Percentiles rank a stretch among this genome's conserved stretches.
phyloP scores from a whole-genome alignment of 2,113 vertebrate species.

The Tympanuchus pallidicinctus region DNA sequence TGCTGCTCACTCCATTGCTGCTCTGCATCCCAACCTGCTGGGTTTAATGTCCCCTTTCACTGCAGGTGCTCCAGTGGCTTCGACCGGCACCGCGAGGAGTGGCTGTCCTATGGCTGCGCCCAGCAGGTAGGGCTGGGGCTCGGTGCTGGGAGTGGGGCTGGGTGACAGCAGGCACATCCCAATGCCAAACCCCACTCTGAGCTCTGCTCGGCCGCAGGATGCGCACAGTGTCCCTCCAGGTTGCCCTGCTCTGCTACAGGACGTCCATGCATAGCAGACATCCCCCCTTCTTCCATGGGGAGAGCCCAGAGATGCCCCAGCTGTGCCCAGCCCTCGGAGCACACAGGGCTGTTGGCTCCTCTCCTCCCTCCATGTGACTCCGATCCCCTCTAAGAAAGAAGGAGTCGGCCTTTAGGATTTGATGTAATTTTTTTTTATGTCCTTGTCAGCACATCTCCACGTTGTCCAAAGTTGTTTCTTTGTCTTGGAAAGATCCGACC shows the following conservation, averaged over 20 bases:
- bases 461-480: background rate
- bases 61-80: constrained; percentile 93
- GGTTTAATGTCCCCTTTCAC: background rate
- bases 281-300: too few relatives aligned
- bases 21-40: background rate
- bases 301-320: too few relatives aligned
- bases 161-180: fast-evolving
- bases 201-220: background rate
- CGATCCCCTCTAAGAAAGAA: background rate
- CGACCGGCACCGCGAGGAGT: constrained; percentile 91
- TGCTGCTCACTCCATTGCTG: background rate
- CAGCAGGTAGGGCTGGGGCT: constrained; percentile 81
- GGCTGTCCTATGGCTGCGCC: constrained; percentile 89
- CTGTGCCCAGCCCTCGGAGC: background rate
- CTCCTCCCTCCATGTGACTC: background rate
- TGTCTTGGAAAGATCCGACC: background rate
- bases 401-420: background rate
- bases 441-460: background rate
- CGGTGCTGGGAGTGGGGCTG: background rate
- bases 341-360: background rate
- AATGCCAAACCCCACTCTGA: fast-evolving
- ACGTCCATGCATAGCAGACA: too few relatives aligned
- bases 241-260: fast-evolving
- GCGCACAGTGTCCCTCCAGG: fast-evolving
- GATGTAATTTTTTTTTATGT: background rate